These are phyloP conservation scores for Pachypanchax playfairii DNA, from an alignment of 2,113 vertebrate genomes.

Conservation along the genomic window DNA sequence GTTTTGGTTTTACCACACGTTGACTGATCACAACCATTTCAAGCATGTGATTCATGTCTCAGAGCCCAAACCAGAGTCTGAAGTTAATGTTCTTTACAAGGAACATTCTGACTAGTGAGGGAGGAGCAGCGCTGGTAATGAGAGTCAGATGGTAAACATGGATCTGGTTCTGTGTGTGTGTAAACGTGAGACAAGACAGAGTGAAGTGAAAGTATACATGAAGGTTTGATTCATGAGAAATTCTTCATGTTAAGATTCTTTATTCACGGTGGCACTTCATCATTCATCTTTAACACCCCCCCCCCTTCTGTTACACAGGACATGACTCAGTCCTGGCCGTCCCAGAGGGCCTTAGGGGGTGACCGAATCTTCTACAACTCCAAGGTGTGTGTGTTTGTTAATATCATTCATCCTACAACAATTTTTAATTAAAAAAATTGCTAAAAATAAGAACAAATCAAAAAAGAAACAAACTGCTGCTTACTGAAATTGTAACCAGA, in stretches of 20 bases:
- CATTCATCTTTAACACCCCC: constrained; percentile 58
- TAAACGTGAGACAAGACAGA: not conserved
- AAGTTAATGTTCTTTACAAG: constrained; percentile 12
- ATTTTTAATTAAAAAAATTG: constrained; percentile 8
- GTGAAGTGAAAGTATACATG: constrained; percentile 22
- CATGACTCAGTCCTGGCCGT: constrained; percentile 95
- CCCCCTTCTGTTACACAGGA: constrained; percentile 77
- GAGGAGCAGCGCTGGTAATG: constrained; percentile 17
- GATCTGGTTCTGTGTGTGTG: not conserved
- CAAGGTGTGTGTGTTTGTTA: constrained; percentile 80
- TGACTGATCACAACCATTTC: constrained; percentile 19
- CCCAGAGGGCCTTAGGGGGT: constrained; percentile 86
- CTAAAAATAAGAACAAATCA: no score
- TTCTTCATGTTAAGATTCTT: constrained; percentile 1
- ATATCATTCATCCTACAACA: no score
- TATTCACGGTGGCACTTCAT: constrained; percentile 42
- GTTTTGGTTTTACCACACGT: constrained; percentile 6
- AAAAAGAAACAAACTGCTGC: no score
- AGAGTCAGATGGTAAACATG: constrained; percentile 12
- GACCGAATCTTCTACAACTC: constrained; percentile 87
- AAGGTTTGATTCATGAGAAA: no score
- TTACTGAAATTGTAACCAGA: no score
- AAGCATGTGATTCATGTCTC: constrained; percentile 4
- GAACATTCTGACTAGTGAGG: constrained; percentile 1
- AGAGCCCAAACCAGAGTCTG: not conserved